Percentiles rank a stretch among this genome's conserved stretches.
Conservation (phyloP, 2,113 vertebrate genomes). For the Serilophus lunatus region DNA sequence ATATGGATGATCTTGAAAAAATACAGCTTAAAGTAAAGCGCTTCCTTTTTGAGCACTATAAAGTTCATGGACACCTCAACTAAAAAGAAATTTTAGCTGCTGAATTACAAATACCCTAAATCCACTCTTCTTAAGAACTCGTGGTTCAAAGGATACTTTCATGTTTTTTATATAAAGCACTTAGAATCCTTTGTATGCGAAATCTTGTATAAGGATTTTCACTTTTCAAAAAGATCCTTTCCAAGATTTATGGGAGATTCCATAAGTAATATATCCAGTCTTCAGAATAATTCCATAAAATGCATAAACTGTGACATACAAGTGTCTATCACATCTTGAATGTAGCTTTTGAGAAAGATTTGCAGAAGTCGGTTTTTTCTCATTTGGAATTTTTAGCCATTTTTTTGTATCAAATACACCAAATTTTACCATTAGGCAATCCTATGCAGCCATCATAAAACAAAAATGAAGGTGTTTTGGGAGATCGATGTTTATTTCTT, state of each 20-base stretch:
- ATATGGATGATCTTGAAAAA: not conserved
- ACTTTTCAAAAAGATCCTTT: not conserved
- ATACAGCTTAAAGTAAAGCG: not conserved
- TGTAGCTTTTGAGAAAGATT: not conserved
- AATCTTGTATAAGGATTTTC: not conserved
- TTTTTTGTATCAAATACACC: not conserved
- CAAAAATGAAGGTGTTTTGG: not conserved
- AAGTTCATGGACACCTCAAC: not conserved
- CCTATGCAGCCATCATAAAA: not conserved
- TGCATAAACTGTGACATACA: constrained; percentile 14
- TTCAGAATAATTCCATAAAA: not conserved
- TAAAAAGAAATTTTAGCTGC: not conserved
- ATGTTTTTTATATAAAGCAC: not conserved
- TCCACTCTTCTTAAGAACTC: not conserved
- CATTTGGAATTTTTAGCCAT: not conserved
- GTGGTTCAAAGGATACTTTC: not conserved
- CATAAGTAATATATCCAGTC: not conserved
- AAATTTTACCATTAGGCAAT: not conserved
- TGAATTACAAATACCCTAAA: not conserved
- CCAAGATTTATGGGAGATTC: constrained; percentile 26
- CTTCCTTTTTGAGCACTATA: not conserved
- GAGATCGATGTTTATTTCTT: not conserved
- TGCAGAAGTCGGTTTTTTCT: not conserved
- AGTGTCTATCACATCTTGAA: constrained; percentile 42
- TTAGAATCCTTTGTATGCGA: not conserved